Percentiles rank a stretch among this genome's conserved stretches.
phyloP scores from a whole-genome alignment of 2,888 invertebrate genomes.

The Apamea crenata region DNA sequence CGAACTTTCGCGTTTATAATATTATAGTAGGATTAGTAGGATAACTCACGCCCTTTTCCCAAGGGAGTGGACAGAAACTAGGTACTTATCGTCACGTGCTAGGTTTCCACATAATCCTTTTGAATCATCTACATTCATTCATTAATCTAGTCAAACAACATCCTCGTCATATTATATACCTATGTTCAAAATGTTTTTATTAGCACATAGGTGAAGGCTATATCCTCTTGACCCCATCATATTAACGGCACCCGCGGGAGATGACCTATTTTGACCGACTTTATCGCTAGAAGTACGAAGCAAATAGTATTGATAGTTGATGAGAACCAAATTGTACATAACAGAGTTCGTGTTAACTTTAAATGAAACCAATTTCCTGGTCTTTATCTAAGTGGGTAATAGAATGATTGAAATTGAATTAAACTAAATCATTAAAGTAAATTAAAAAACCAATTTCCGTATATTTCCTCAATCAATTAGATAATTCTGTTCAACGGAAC shows the following conservation, averaged over 20 bases:
- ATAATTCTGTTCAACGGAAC: neutral
- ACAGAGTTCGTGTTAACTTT: neutral
- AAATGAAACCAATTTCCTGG: conserved; percentile 28
- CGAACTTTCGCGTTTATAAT: too few relatives aligned
- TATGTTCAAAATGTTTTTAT: neutral
- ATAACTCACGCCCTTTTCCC: neutral
- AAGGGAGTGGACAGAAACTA: too few relatives aligned
- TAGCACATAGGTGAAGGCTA: conserved; percentile 9
- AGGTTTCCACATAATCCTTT: neutral
- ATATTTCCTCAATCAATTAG: neutral
- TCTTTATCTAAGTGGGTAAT: neutral
- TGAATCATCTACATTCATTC: neutral
- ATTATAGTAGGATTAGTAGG: too few relatives aligned
- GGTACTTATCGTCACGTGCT: neutral
- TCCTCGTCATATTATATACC: neutral
- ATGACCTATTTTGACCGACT: conserved; percentile 19
- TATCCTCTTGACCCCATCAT: conserved; percentile 20
- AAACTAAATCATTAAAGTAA: neutral
- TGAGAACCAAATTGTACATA: conserved; percentile 5
- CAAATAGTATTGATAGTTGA: neutral
- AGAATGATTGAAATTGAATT: conserved; percentile 11
- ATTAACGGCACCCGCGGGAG: conserved; percentile 10
- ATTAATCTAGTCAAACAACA: neutral
- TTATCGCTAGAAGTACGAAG: neutral
- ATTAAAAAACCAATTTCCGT: neutral